phyloP scores from a whole-genome alignment of 2,888 invertebrate genomes.

The Epinotia bilunana region DNA sequence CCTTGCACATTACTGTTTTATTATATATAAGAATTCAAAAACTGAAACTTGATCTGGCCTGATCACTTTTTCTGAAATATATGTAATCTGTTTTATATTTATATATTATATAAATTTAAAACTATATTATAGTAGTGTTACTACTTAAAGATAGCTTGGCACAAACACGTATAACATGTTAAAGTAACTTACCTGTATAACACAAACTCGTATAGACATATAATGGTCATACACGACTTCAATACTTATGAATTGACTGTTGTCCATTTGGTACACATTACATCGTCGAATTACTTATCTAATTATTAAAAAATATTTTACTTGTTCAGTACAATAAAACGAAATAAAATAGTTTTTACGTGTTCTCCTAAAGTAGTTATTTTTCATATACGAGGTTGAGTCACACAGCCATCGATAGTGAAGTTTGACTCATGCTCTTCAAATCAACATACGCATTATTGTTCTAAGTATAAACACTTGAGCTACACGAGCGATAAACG shows the following conservation, averaged over 20 bases:
- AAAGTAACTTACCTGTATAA: constrained; percentile 24
- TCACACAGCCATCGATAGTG: too few relatives aligned
- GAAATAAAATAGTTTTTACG: constrained; percentile 18
- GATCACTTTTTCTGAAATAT: constrained; percentile 8
- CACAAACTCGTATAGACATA: constrained; percentile 28
- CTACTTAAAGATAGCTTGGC: constrained; percentile 15
- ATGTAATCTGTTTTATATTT: background rate
- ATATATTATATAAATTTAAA: too few relatives aligned
- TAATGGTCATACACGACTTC: constrained; percentile 15
- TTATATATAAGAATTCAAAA: background rate
- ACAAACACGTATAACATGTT: constrained; percentile 26
- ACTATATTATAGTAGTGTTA: constrained; percentile 13
- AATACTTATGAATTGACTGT: constrained; percentile 22
- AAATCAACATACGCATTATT: too few relatives aligned
- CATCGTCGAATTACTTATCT: constrained; percentile 22
- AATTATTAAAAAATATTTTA: constrained; percentile 12
- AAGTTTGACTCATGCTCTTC: too few relatives aligned
- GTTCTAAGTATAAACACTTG: too few relatives aligned
- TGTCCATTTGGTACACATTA: constrained; percentile 13
- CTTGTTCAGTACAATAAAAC: constrained; percentile 5
- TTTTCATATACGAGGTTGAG: background rate
- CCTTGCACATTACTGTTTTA: constrained; percentile 24
- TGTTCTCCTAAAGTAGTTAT: constrained; percentile 8
- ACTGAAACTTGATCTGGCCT: background rate
- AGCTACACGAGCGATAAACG: too few relatives aligned